phyloP scores from a whole-genome alignment of 2,888 invertebrate genomes.

The Cloeon dipterum region DNA sequence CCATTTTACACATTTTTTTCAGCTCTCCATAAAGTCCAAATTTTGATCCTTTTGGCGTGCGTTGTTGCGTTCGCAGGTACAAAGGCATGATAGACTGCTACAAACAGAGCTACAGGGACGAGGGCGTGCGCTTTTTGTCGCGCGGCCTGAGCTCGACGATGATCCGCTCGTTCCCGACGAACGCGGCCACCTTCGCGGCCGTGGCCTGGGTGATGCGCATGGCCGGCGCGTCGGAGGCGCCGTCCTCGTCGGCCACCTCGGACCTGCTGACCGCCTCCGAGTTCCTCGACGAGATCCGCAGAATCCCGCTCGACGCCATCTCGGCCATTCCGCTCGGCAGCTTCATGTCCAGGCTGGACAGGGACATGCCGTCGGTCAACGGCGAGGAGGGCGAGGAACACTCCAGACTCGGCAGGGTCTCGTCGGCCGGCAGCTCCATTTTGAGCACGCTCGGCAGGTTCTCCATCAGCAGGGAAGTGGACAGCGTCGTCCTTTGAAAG shows the following conservation, averaged over 20 bases:
- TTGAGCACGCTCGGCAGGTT: background rate
- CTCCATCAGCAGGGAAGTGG: background rate
- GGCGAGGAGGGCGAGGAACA: background rate
- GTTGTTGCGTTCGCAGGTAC: conserved; percentile 37
- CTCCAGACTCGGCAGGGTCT: background rate
- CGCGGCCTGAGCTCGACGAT: conserved; percentile 57
- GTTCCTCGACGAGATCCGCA: background rate
- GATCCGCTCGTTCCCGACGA: conserved; percentile 74
- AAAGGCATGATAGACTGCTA: conserved; percentile 50
- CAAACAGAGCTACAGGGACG: conserved; percentile 35
- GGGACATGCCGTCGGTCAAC: background rate
- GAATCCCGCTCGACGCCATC: background rate
- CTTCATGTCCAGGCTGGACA: background rate
- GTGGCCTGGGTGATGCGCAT: conserved; percentile 54
- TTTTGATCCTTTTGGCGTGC: no score
- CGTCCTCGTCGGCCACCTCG: background rate
- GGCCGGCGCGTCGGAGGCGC: conserved; percentile 3
- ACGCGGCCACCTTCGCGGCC: conserved; percentile 77
- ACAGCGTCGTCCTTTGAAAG: background rate
- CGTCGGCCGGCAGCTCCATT: background rate
- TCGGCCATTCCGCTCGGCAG: background rate
- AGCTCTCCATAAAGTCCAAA: no score
- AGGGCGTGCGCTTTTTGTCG: conserved; percentile 48
- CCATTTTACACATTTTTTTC: no score
- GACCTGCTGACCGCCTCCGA: background rate